Evolutionary conservation across 1,140 invertebrate species (phyloP).

Genomic region (Musca vetustissima): DNA sequence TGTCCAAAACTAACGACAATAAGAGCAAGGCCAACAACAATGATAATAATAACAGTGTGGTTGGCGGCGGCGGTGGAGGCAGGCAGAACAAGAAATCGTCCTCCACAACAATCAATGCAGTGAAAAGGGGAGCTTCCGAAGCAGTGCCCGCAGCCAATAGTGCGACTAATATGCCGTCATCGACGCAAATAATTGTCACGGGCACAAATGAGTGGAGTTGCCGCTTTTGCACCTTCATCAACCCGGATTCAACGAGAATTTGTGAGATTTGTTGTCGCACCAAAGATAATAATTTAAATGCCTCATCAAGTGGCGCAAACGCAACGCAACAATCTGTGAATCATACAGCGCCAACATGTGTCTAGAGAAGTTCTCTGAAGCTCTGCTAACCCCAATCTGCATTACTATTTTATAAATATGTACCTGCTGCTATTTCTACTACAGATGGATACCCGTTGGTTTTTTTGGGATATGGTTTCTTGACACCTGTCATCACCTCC

Average conservation of each 20-base stretch:
- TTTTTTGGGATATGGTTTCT: too few relatives aligned
- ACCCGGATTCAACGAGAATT: slow-evolving; percentile 61
- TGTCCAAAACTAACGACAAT: slow-evolving; percentile 10
- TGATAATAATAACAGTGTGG: neutral
- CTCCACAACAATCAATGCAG: neutral
- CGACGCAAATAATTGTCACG: slow-evolving; percentile 45
- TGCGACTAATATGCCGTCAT: slow-evolving; percentile 29
- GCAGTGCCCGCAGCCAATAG: neutral
- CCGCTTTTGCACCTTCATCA: slow-evolving; percentile 69
- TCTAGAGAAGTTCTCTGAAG: slow-evolving; percentile 37
- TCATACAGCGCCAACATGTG: slow-evolving; percentile 49
- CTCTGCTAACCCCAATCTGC: neutral
- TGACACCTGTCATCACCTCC: too few relatives aligned
- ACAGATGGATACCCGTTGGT: too few relatives aligned
- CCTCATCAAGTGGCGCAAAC: neutral
- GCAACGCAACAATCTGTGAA: slow-evolving; percentile 30
- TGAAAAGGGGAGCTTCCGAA: neutral
- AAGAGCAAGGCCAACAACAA: slow-evolving; percentile 18
- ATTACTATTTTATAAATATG: slow-evolving; percentile 14
- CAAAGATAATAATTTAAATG: slow-evolving; percentile 50
- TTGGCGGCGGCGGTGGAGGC: too few relatives aligned
- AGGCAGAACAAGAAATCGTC: slow-evolving; percentile 12
- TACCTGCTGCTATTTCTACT: slow-evolving; percentile 4
- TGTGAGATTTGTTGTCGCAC: slow-evolving; percentile 74
- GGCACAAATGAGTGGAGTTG: slow-evolving; percentile 64